Base-by-base conservation (phyloP, 2,113 vertebrate species). In the Holacanthus passer region DNA sequence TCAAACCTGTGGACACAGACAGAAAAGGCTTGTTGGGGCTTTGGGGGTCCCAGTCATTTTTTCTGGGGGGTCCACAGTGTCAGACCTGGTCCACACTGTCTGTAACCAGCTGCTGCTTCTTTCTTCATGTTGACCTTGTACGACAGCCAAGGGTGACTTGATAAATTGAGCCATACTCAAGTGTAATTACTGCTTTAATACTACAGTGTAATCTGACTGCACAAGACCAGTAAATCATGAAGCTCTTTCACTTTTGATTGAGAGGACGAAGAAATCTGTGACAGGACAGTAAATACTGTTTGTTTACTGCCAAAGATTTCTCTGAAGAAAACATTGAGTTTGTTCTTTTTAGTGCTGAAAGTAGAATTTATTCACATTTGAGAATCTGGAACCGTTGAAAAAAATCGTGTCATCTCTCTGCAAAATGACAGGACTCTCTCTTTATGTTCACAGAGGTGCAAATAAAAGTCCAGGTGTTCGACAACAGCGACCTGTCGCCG, bases 381-480 rank as follows among this genome's bases (percentile, higher is more conserved):
- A 37, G 35, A 37, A 37, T 37, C 35, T 37, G 7, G 4, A 37
- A 5, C 35, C 35, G 7, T 37, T 37, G 7, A 37, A 37, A 37
- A 37, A 37, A 1, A 1, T 47, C 0, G 2, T 52, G 7, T 35
- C 29, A 35, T 0, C 32, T 39, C 1, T 17, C 0, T 19, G 4
- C 3, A 5, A 16, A 35, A 17, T 48, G 1, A 47, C 27, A 0
- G 7, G 5, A 43, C 4, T 24, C 31, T 24, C 2, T 47, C n/a
- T 43, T 4, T 0, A 0, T 72, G 3, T 22, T 27, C 87, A 0
- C 95, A 98, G 98, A 98, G 90, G 96, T 99, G 87, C 95, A 97
- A 90, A 97, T 99, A 86, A 97, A 97, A 94, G 96, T 99, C 62
- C 97, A 99, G 91, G 97, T 99, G 63, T 97, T 97, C 0, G 97